Evolutionary conservation across 2,797 vertebrate species (phyloP).

Genomic region (Iguana delicatissima): DNA sequence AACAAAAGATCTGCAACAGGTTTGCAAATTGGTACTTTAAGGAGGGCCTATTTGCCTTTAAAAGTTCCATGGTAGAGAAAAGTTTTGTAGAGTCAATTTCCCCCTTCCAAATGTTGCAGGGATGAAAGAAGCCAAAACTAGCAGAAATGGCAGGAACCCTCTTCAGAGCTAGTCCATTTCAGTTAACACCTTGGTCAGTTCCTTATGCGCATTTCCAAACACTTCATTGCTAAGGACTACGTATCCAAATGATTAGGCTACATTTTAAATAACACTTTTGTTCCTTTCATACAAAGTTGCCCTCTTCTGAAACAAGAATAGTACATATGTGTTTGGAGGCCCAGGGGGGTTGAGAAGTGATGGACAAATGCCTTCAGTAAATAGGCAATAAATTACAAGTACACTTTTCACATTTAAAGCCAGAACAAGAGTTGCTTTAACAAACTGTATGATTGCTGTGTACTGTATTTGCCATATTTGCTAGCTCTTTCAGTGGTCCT

Average conservation of each 20-base stretch:
- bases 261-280: background rate
- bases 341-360: too few relatives aligned
- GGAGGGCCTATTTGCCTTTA: background rate
- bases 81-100: background rate
- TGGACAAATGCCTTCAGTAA: too few relatives aligned
- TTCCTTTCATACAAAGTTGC: background rate
- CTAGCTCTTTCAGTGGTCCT: background rate
- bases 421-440: background rate
- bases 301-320: background rate
- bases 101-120: background rate
- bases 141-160: background rate
- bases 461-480: background rate
- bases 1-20: background rate
- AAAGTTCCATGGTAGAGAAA: background rate
- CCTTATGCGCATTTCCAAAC: background rate
- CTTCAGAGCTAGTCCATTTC: background rate
- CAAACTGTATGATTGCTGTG: conserved; percentile 8
- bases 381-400: background rate
- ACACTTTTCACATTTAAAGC: background rate
- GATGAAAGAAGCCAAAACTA: background rate
- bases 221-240: background rate
- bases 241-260: background rate
- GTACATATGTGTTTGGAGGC: background rate
- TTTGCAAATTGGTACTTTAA: background rate
- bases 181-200: background rate